phyloP scores from a whole-genome alignment of 2,888 invertebrate genomes.

The Leucania comma region DNA sequence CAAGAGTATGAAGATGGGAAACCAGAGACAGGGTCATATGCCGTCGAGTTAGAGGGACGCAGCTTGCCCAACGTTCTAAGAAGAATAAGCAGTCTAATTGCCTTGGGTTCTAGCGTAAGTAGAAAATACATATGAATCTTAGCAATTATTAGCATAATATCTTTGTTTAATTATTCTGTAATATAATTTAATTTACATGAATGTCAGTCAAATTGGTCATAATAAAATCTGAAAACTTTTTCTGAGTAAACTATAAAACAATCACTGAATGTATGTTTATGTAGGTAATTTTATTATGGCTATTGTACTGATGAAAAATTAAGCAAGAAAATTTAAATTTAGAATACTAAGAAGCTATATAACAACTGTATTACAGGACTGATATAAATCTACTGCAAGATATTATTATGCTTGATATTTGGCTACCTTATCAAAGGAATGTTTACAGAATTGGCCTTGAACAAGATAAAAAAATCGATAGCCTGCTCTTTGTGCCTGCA shows the following conservation, averaged over 20 bases:
- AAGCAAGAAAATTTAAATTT: background rate
- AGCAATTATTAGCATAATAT: background rate
- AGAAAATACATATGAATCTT: background rate
- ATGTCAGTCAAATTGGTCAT: no score
- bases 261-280: no score
- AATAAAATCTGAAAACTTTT: no score
- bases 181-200: no score
- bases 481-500: constrained; percentile 2
- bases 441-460: constrained; percentile 16
- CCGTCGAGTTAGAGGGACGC: constrained; percentile 93
- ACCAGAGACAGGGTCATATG: constrained; percentile 82
- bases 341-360: background rate
- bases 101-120: constrained; percentile 94
- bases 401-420: background rate
- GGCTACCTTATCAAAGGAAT: background rate
- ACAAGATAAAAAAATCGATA: constrained; percentile 4
- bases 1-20: constrained; percentile 77
- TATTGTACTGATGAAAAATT: background rate
- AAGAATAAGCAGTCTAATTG: constrained; percentile 96
- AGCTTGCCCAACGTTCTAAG: constrained; percentile 96
- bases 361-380: no score
- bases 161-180: background rate
- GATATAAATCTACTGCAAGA: background rate
- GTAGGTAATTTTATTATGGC: no score
- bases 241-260: no score